Evolutionary conservation across 2,888 invertebrate species (phyloP), one percentile per base, ranked within the genome.

Genomic region (Amblyteles armatorius): DNA sequence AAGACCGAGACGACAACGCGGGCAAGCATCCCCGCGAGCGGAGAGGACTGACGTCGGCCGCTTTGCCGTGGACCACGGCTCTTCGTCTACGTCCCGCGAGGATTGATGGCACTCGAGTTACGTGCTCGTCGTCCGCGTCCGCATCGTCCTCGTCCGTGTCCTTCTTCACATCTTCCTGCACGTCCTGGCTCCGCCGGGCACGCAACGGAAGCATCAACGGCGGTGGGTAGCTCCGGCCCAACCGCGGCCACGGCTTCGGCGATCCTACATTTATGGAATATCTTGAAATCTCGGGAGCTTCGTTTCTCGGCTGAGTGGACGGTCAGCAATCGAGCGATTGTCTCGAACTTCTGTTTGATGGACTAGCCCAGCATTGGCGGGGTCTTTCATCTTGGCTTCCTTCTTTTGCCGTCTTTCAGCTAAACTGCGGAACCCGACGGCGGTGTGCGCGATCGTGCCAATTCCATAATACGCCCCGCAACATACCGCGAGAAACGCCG

Each of bases 191-290:
- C 22, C 16, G n/a, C 83, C 84, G 89, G 87, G 33, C 44, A 40
- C 71, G 78, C 77, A 80, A 52, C 81, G 40, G 79, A 77, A 79
- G 73, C 60, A 81, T 82, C 74, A 63, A 48, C 86, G 55, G 36
- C 9, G 5, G 55, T 55, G 29, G 29, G 29, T 63, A 50, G 48
- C 50, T 16, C 55, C 68, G 60, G 48, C 63, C 52, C 29, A 74
- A 83, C 50, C 50, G 29, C 74, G 19, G 36, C 55, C 40, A 77
- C 73, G 78, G 79, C 85, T 65, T 86, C 82, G 87, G 86, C 87
- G 88, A 88, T 92, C 89, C 89, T 91, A 91, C 93, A 91, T 92
- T 93, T 92, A 92, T 93, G 92, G 93, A 92, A 93, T 92, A 93
- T 93, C 92, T 92, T 89, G 90, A 90, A 91, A 92, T 93, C 92